These are phyloP conservation scores for Drosophila tristis DNA, from an alignment of 1,140 invertebrate genomes.

Conservation along the genomic window DNA sequence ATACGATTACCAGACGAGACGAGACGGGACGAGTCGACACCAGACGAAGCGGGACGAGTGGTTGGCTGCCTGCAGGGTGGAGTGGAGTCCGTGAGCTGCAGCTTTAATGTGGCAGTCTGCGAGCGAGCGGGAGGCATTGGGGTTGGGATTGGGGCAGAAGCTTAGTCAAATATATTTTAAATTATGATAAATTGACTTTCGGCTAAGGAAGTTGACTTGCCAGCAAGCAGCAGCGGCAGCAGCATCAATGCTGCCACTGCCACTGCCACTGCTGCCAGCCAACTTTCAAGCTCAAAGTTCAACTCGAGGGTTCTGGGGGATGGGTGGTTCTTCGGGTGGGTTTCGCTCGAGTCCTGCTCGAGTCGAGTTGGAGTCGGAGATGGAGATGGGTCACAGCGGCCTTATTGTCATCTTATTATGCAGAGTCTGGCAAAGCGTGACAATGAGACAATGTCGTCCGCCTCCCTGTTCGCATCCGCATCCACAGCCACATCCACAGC, in stretches of 20 bases:
- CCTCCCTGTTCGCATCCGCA: constrained; percentile 18
- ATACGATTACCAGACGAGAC: constrained; percentile 66
- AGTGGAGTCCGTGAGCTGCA: constrained; percentile 36
- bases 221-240: not conserved
- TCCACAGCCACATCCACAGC: constrained; percentile 23
- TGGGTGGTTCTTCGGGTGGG: not conserved
- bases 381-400: not conserved
- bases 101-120: constrained; percentile 37
- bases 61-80: not conserved
- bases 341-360: constrained; percentile 11
- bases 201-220: constrained; percentile 53
- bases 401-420: constrained; percentile 73
- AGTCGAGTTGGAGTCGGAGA: not conserved
- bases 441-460: constrained; percentile 69
- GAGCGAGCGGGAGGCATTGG: not conserved
- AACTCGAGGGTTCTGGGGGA: constrained; percentile 1
- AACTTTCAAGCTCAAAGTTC: constrained; percentile 53
- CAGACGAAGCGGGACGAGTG: constrained; percentile 20
- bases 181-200: constrained; percentile 77
- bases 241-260: constrained; percentile 25
- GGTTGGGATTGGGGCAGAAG: not conserved
- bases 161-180: constrained; percentile 67
- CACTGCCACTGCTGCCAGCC: not conserved
- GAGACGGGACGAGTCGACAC: constrained; percentile 11
- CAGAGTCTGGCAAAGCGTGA: constrained; percentile 74